Evolutionary conservation across 2,888 invertebrate genomes (phyloP).

Genomic region (Argyra leucocephala): DNA sequence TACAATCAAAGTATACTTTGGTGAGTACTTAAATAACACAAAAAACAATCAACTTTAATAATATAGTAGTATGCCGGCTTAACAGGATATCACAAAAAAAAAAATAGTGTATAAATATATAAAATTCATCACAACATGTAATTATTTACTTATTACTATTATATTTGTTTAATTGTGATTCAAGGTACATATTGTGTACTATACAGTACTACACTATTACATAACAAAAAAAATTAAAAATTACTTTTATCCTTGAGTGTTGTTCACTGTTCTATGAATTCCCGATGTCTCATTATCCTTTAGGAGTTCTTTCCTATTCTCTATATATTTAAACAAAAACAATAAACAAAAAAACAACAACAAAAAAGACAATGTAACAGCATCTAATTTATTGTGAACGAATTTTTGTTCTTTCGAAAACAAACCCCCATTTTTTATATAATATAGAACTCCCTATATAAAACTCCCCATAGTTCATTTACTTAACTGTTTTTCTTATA

Average conservation of each 20-base stretch:
- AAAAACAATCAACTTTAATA: no score
- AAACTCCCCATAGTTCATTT: neutral
- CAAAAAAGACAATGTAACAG: no score
- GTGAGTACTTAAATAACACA: no score
- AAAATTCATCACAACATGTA: no score
- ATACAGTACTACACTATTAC: neutral
- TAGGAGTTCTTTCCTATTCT: neutral
- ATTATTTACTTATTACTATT: neutral
- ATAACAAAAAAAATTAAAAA: neutral
- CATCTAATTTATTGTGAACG: no score
- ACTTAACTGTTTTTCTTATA: neutral
- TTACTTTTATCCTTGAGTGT: neutral
- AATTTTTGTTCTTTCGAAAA: neutral
- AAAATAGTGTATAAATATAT: no score
- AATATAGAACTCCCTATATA: neutral
- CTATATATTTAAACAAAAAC: no score
- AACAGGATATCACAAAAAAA: no score
- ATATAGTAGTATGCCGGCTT: no score
- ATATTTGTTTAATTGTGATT: neutral
- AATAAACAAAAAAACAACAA: no score
- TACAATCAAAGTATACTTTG: no score
- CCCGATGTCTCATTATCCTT: neutral
- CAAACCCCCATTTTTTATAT: neutral
- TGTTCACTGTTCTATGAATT: neutral
- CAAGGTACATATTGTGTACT: neutral